phyloP scores from a whole-genome alignment of 1,140 invertebrate genomes.

The Drosophila pseudoananassae region DNA sequence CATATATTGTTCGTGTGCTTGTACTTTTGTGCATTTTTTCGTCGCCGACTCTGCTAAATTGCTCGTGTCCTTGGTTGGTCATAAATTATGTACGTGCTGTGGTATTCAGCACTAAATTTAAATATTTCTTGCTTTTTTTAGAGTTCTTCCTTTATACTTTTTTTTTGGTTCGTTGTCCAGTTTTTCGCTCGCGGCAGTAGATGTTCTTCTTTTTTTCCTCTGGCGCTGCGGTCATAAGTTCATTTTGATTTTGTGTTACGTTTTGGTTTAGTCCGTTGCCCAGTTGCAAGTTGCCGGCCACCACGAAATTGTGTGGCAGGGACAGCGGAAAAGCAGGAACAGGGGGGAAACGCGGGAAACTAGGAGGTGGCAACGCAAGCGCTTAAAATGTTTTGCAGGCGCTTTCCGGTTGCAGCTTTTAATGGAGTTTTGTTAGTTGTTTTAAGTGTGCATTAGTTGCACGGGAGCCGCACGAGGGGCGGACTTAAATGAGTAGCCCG shows the following conservation, averaged over 20 bases:
- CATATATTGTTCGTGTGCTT: conserved; percentile 33
- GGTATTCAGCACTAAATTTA: conserved; percentile 83
- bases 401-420: conserved; percentile 75
- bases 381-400: conserved; percentile 76
- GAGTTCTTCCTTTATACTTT: conserved; percentile 18
- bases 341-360: not conserved
- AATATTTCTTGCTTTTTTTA: conserved; percentile 60
- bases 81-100: conserved; percentile 83
- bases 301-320: conserved; percentile 42
- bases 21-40: conserved; percentile 49
- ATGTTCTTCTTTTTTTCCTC: conserved; percentile 42
- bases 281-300: conserved; percentile 61
- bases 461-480: conserved; percentile 23
- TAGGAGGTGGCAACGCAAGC: conserved; percentile 61
- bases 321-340: not conserved
- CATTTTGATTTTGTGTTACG: conserved; percentile 82
- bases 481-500: conserved; percentile 51
- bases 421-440: conserved; percentile 80
- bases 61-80: conserved; percentile 81
- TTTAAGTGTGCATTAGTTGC: conserved; percentile 76
- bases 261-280: conserved; percentile 73
- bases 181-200: conserved; percentile 37
- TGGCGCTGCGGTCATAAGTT: conserved; percentile 73
- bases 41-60: conserved; percentile 73
- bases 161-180: conserved; percentile 24